Conservation (phyloP, 2,113 vertebrate species). For the Actenoides lindsayi region DNA sequence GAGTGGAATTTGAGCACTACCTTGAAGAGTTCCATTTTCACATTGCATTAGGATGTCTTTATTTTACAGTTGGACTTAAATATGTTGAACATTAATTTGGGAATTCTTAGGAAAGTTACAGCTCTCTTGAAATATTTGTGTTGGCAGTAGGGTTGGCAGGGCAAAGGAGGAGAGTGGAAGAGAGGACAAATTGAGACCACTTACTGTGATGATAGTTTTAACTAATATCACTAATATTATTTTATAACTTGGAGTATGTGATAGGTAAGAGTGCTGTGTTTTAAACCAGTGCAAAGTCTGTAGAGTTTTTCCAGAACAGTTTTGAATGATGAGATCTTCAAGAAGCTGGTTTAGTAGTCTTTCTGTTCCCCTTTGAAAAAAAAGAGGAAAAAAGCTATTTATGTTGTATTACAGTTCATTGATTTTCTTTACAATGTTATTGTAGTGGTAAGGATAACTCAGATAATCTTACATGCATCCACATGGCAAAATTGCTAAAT, state of each 20-base stretch:
- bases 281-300: background rate
- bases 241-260: background rate
- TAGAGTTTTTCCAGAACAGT: background rate
- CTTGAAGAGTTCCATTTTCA: background rate
- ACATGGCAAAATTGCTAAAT: background rate
- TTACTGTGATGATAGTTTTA: slow-evolving; percentile 7
- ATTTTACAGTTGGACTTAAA: slow-evolving; percentile 1
- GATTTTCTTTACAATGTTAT: background rate
- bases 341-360: background rate
- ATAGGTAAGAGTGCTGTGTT: background rate
- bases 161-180: background rate
- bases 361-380: background rate
- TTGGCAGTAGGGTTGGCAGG: background rate
- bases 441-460: background rate
- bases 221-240: background rate
- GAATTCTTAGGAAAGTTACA: slow-evolving; percentile 5
- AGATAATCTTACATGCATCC: background rate
- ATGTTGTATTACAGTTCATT: background rate
- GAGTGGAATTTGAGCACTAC: background rate
- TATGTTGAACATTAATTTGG: slow-evolving; percentile 35
- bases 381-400: background rate
- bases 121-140: slow-evolving; percentile 25
- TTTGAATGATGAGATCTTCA: background rate
- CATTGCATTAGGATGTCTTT: background rate
- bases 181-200: background rate